These are phyloP conservation scores for Podargus strigoides DNA, from an alignment of 2,797 vertebrate species.

Conservation along the genomic window DNA sequence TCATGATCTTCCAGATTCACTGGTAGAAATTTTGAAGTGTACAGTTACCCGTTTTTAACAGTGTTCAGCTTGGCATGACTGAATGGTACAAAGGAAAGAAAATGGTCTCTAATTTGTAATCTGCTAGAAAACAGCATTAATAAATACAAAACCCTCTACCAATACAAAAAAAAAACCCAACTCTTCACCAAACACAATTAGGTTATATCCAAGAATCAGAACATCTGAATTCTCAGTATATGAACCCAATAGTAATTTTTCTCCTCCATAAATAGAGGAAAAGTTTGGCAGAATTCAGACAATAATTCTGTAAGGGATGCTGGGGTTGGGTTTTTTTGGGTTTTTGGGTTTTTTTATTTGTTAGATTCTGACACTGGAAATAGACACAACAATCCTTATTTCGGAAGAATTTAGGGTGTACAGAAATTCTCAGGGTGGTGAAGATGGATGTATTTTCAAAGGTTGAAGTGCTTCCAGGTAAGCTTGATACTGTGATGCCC, in stretches of 20 bases:
- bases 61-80: not conserved
- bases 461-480: not conserved
- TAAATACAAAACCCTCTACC: not conserved
- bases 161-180: not conserved
- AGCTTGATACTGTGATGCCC: not conserved
- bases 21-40: not conserved
- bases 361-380: not conserved
- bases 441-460: not conserved
- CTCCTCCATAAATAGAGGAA: not conserved
- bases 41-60: not conserved
- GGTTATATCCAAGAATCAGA: not conserved
- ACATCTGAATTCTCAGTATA: not conserved
- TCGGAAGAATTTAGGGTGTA: not conserved
- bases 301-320: not conserved
- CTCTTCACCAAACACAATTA: not conserved
- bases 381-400: not conserved
- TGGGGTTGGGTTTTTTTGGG: not conserved
- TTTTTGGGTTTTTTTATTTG: not conserved
- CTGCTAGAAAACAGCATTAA: not conserved
- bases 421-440: not conserved
- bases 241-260: not conserved
- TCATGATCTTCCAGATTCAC: not conserved
- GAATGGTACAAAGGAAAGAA: not conserved
- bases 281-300: not conserved
- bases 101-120: not conserved